phyloP scores from a whole-genome alignment of 2,888 invertebrate genomes.

The Orthonevra nobilis region DNA sequence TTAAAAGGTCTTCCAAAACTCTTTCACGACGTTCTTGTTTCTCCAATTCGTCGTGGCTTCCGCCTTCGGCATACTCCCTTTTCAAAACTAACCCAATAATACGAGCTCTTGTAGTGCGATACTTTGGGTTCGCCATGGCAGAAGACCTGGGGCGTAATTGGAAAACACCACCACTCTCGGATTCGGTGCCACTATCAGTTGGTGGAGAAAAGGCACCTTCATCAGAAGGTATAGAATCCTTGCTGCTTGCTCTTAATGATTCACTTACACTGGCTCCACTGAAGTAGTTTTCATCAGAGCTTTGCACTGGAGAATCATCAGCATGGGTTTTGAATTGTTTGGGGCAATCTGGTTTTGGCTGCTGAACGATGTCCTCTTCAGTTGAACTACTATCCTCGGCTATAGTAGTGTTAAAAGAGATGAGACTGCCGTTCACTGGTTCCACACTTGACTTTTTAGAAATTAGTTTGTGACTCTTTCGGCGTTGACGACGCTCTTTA shows the following conservation, averaged over 20 bases:
- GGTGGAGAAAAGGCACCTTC: slow-evolving; percentile 7
- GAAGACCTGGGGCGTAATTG: slow-evolving; percentile 38
- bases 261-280: slow-evolving; percentile 40
- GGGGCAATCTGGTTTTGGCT: not conserved
- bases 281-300: slow-evolving; percentile 62
- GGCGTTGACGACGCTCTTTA: slow-evolving; percentile 26
- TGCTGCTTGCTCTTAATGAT: slow-evolving; percentile 4
- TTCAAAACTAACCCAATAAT: slow-evolving; percentile 75
- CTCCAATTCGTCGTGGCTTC: slow-evolving; percentile 41
- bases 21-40: slow-evolving; percentile 66
- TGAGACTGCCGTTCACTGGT: not conserved
- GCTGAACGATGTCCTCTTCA: not conserved
- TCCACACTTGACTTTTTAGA: not conserved
- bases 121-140: slow-evolving; percentile 66
- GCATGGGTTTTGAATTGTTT: slow-evolving; percentile 7
- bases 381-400: slow-evolving; percentile 9
- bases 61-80: slow-evolving; percentile 69
- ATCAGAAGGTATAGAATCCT: slow-evolving; percentile 10
- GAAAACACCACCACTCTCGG: slow-evolving; percentile 32
- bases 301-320: slow-evolving; percentile 3
- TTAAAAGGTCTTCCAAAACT: slow-evolving; percentile 58
- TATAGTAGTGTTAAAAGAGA: not conserved
- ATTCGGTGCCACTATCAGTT: slow-evolving; percentile 56
- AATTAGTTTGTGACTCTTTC: slow-evolving; percentile 10
- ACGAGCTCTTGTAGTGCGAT: slow-evolving; percentile 72